phyloP scores from a whole-genome alignment of 1,140 invertebrate species.

The Drosophila nannoptera region DNA sequence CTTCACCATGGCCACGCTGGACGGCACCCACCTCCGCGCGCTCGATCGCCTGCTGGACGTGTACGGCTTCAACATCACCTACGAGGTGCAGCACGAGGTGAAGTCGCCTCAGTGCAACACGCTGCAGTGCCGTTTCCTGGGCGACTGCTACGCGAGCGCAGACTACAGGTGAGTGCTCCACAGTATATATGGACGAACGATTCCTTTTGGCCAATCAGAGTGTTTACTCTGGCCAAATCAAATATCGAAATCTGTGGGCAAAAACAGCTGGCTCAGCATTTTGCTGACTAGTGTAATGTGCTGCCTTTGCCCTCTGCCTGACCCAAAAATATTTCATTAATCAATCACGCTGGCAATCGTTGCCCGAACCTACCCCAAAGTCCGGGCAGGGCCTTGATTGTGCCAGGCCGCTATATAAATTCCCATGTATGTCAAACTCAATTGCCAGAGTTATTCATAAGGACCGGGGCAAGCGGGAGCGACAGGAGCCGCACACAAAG shows the following conservation, averaged over 20 bases:
- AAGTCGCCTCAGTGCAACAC: slow-evolving; percentile 86
- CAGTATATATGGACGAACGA: too few relatives aligned
- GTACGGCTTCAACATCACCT: slow-evolving; percentile 95
- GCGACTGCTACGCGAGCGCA: slow-evolving; percentile 87
- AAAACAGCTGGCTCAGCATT: neutral
- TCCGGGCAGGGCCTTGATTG: neutral
- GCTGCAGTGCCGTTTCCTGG: slow-evolving; percentile 88
- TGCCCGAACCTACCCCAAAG: slow-evolving; percentile 16
- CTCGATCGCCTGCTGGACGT: slow-evolving; percentile 89
- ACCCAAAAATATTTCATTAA: slow-evolving; percentile 40
- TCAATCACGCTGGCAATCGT: slow-evolving; percentile 47
- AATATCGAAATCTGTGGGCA: neutral
- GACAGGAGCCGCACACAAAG: neutral
- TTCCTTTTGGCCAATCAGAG: neutral
- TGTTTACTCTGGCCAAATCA: neutral
- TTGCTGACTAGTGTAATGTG: slow-evolving; percentile 9
- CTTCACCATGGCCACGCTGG: slow-evolving; percentile 85
- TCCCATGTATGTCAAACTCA: slow-evolving; percentile 53
- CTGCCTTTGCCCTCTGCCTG: neutral
- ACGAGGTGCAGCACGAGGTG: slow-evolving; percentile 84
- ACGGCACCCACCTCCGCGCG: slow-evolving; percentile 90
- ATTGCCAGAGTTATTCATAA: slow-evolving; percentile 64
- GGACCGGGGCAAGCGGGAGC: slow-evolving; percentile 6
- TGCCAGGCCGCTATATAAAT: slow-evolving; percentile 4
- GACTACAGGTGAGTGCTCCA: slow-evolving; percentile 84